Base-by-base conservation (phyloP, 30 jellyfish, hydroid and myxozoan genomes). In the Pelagia noctiluca region DNA sequence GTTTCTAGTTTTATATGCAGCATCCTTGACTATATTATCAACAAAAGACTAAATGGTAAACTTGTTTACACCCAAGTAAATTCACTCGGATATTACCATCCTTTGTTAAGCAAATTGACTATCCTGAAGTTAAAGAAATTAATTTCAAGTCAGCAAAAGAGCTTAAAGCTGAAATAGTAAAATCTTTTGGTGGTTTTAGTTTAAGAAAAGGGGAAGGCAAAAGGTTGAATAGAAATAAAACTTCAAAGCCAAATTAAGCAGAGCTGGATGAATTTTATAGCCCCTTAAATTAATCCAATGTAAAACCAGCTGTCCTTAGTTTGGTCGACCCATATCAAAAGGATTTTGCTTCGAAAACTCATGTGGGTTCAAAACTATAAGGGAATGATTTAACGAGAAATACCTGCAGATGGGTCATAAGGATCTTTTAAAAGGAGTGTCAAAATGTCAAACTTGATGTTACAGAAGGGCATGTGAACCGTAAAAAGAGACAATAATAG, bases 231-330 rank as follows among this genome's bases (percentile, higher is more conserved):
- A 33, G 11, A 8, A 60, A 23, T 16, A 33, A 28, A 21, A 21
- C 34, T 57, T 10, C 29, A 19, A 26, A 57, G 33, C 72, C 29
- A 26, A 65, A 28, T 19, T 5, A 28, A 13, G 57, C 7, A 8
- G 35, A 13, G 53, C 62, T 34, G 29, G 25, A 19, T 28, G 35
- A 28, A 11, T 19, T n/a, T 18, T 28, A 25, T 7, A 65, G 53
- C 25, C n/a, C 30, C 24, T 28, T 65, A 8, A 19, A 34, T 31
- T 10, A 28, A 25, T 19, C 18, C 78, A 28, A 65, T n/a, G n/a
- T n/a, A n/a, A n/a, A n/a, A 33, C 73, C 73, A 60, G 73, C 25
- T 60, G 73, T 33, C 7, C 73, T 60, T 8, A 60, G 73, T 23
- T 33, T 60, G 12, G 73, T 60, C 12, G 7, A 60, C 73, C 73